A percentile compares a stretch with the other conserved stretches of the same genome.
phyloP scores from a whole-genome alignment of 2,888 invertebrate species.

The Eumacrocentrus americanus region DNA sequence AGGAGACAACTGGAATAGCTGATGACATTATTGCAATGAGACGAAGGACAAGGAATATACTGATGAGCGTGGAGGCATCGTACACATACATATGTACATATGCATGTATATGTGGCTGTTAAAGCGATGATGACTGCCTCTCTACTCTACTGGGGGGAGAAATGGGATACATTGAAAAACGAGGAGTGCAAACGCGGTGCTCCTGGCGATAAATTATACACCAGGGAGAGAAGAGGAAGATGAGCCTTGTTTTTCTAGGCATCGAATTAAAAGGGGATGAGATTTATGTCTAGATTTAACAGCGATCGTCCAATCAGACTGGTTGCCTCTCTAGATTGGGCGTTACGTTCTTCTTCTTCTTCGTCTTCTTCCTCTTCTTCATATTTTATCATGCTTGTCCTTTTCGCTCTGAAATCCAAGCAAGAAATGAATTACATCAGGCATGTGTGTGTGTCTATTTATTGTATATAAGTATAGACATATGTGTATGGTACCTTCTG shows the following conservation, averaged over 20 bases:
- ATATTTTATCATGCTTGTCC: neutral
- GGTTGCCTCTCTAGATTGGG: neutral
- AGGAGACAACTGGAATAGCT: no score
- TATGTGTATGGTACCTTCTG: neutral
- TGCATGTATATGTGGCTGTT: no score
- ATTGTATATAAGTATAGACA: no score
- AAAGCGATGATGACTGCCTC: no score
- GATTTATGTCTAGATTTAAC: conserved; percentile 44
- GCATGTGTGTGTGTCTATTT: neutral
- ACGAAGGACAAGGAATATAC: no score
- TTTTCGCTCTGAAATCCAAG: neutral
- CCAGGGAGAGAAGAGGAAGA: conserved; percentile 27
- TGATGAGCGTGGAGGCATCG: no score
- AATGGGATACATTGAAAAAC: conserved; percentile 32
- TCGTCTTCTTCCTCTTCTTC: neutral
- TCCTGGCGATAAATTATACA: conserved; percentile 44
- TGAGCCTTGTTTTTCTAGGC: conserved; percentile 41
- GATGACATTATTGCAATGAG: no score
- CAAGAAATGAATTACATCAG: neutral
- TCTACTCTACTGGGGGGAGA: conserved; percentile 23
- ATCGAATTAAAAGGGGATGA: conserved; percentile 41
- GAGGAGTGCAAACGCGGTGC: conserved; percentile 25
- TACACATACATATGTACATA: no score
- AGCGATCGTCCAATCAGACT: conserved; percentile 39
- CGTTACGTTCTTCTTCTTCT: neutral